Evolutionary conservation across 1,140 invertebrate genomes (phyloP).

Genomic region (Stratiolaelaps scimitus): DNA sequence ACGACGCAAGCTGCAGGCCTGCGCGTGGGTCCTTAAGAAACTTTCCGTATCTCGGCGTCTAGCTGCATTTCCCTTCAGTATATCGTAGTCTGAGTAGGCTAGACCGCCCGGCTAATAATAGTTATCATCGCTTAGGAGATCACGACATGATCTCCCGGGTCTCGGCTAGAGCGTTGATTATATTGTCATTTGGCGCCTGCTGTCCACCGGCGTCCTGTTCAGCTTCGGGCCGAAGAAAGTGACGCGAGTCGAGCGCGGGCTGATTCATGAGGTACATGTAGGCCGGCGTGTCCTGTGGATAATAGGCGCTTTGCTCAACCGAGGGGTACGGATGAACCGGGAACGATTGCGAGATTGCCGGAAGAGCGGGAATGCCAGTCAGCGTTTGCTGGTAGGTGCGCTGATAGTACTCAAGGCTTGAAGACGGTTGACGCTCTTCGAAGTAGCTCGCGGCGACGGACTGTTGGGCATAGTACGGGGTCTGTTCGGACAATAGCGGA

Average conservation of each 20-base stretch:
- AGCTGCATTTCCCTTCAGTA: no score
- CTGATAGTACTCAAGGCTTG: conserved; percentile 13
- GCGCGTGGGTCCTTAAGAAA: no score
- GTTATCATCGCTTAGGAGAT: background rate
- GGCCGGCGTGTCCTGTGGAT: background rate
- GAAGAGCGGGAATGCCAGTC: conserved; percentile 4
- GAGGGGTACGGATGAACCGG: conserved; percentile 6
- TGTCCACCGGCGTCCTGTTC: background rate
- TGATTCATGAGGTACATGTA: conserved; percentile 26
- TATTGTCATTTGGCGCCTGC: conserved; percentile 1
- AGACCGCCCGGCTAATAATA: no score
- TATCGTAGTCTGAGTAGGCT: no score
- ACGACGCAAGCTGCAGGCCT: no score
- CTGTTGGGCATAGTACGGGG: background rate
- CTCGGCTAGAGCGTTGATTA: conserved; percentile 19
- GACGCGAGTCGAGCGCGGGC: conserved; percentile 2
- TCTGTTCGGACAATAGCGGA: background rate
- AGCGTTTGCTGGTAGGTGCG: conserved; percentile 12
- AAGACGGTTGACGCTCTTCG: background rate
- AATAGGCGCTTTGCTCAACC: background rate
- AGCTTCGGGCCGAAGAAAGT: conserved; percentile 12
- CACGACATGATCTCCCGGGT: conserved; percentile 22
- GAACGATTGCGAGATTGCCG: conserved; percentile 23
- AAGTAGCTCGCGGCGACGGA: background rate
- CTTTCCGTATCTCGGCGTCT: no score